Conservation (phyloP, 2,888 invertebrate genomes). For the Morpho helenor region DNA sequence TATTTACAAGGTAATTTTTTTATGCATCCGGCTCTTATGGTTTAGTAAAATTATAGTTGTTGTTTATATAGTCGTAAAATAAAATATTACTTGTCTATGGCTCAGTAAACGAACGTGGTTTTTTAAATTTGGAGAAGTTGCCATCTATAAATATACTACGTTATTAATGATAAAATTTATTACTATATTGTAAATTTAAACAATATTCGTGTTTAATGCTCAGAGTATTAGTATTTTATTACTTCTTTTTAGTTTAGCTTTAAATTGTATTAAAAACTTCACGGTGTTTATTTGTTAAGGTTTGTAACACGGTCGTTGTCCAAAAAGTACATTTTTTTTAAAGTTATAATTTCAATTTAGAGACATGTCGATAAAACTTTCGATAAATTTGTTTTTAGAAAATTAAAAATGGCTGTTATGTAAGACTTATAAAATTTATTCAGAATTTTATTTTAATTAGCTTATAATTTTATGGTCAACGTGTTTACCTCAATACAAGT, state of each 20-base stretch:
- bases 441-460: constrained; percentile 4
- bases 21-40: constrained; percentile 25
- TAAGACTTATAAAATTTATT: constrained; percentile 6
- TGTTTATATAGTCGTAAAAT: constrained; percentile 17
- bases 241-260: constrained; percentile 14
- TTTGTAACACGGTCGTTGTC: background rate
- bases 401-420: constrained; percentile 13
- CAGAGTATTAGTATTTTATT: constrained; percentile 24
- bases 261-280: constrained; percentile 4
- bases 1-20: constrained; percentile 40
- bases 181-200: too few species aligned
- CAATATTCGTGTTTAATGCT: constrained; percentile 8
- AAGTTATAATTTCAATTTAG: background rate
- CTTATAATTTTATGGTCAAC: constrained; percentile 5
- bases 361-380: background rate
- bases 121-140: constrained; percentile 10
- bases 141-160: background rate
- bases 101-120: constrained; percentile 1
- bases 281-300: constrained; percentile 3
- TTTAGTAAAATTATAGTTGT: constrained; percentile 19
- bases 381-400: background rate
- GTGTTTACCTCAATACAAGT: constrained; percentile 32
- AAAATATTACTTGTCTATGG: constrained; percentile 10
- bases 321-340: background rate
- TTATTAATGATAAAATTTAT: too few species aligned